Evolutionary conservation across 2,888 invertebrate species (phyloP).

Genomic region (Lepidochrysops patricia): DNA sequence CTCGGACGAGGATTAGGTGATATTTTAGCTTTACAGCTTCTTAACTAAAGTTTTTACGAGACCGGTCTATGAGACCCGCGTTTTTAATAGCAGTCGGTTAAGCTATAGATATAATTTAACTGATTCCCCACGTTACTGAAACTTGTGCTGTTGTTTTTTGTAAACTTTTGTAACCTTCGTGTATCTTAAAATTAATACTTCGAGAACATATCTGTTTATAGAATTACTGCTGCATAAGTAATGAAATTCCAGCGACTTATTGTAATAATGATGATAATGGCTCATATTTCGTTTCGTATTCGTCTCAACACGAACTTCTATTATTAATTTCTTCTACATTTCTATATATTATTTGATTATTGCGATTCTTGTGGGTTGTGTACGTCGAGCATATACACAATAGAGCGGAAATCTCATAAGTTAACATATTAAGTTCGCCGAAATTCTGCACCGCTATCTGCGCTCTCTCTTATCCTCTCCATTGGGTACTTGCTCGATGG

Average conservation of each 20-base stretch:
- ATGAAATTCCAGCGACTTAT: slow-evolving; percentile 29
- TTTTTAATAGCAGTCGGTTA: slow-evolving; percentile 16
- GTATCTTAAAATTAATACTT: slow-evolving; percentile 38
- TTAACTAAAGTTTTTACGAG: slow-evolving; percentile 45
- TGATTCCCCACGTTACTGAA: neutral
- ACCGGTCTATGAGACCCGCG: slow-evolving; percentile 52
- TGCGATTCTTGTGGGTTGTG: too few relatives aligned
- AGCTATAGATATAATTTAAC: slow-evolving; percentile 7
- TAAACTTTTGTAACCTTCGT: slow-evolving; percentile 21
- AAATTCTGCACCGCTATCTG: too few relatives aligned
- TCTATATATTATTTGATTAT: neutral
- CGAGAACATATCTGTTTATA: slow-evolving; percentile 60
- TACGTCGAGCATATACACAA: too few relatives aligned
- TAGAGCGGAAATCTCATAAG: too few relatives aligned
- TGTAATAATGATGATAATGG: slow-evolving; percentile 32
- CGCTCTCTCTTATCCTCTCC: too few relatives aligned
- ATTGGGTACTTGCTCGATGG: too few relatives aligned
- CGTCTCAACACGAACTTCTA: neutral
- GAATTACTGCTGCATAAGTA: slow-evolving; percentile 41
- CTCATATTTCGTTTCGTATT: slow-evolving; percentile 34
- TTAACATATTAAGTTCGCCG: too few relatives aligned
- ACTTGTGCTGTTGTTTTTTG: slow-evolving; percentile 16
- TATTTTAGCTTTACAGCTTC: slow-evolving; percentile 72
- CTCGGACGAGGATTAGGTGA: slow-evolving; percentile 60
- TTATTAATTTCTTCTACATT: neutral